These are phyloP conservation scores for Steatornis caripensis DNA, from an alignment of 2,113 vertebrate species.

Conservation along the genomic window DNA sequence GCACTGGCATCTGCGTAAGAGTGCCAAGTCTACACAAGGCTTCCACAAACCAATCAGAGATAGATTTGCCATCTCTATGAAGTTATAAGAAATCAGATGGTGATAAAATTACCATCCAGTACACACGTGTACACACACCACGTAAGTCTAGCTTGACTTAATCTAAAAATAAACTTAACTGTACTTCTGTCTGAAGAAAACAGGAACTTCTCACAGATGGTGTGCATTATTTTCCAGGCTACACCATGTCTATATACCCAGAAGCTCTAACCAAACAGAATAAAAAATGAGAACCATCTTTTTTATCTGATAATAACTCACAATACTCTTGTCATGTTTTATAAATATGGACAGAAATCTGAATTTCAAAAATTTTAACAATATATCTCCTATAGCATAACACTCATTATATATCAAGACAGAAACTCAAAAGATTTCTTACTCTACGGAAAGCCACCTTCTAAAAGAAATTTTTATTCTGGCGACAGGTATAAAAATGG, in stretches of 20 bases:
- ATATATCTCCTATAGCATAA: neutral
- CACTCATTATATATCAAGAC: neutral
- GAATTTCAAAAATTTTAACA: constrained; percentile 13
- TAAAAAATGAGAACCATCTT: neutral
- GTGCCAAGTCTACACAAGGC: neutral
- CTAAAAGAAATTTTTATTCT: neutral
- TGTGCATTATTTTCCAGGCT: neutral
- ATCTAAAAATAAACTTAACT: constrained; percentile 21
- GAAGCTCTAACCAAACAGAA: neutral
- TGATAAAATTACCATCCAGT: constrained; percentile 38
- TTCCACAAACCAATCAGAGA: constrained; percentile 41
- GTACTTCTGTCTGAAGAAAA: constrained; percentile 29
- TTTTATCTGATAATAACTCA: constrained; percentile 8
- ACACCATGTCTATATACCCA: neutral
- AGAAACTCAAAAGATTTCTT: neutral
- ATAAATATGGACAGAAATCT: constrained; percentile 45
- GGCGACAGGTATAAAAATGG: neutral
- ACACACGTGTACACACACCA: neutral
- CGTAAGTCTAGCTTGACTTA: neutral
- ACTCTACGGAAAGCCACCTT: neutral
- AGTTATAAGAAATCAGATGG: constrained; percentile 39
- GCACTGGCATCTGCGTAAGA: neutral
- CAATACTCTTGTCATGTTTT: constrained; percentile 11
- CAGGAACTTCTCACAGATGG: constrained; percentile 24
- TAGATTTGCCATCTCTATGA: neutral